phyloP scores from a whole-genome alignment of 2,888 invertebrate genomes.

The Sympetrum striolatum region DNA sequence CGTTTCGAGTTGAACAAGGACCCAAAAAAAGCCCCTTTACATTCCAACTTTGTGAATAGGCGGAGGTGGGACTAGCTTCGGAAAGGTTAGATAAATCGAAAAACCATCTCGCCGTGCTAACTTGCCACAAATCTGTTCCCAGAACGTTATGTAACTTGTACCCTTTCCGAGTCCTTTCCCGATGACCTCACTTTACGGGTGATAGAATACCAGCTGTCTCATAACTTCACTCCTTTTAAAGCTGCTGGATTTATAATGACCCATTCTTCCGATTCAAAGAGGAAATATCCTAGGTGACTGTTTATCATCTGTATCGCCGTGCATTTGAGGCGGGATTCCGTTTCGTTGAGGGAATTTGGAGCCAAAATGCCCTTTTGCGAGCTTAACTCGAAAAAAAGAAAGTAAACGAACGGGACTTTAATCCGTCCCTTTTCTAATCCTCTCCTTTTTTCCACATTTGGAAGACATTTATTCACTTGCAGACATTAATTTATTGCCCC shows the following conservation, averaged over 20 bases:
- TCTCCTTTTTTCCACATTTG: no score
- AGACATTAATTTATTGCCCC: no score
- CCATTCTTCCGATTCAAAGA: background rate
- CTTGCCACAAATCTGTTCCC: background rate
- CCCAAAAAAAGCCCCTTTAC: conserved; percentile 2
- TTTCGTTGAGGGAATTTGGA: background rate
- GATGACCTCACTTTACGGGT: background rate
- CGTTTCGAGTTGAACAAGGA: conserved; percentile 2
- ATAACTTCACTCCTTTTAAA: background rate
- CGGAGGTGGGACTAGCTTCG: background rate
- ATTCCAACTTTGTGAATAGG: background rate
- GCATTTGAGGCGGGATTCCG: background rate
- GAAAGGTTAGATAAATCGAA: background rate
- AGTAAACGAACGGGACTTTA: no score
- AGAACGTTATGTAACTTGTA: background rate
- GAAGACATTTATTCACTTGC: no score
- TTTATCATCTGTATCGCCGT: background rate
- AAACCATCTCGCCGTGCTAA: background rate
- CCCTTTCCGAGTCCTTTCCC: background rate
- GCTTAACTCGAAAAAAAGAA: background rate
- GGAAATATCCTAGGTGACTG: background rate
- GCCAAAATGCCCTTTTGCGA: background rate
- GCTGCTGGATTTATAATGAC: background rate
- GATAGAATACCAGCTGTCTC: background rate
- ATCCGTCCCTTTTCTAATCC: no score